Percentiles rank a stretch among this genome's conserved stretches.
Conservation (phyloP, 2,797 vertebrate genomes). For the Macrochelys suwanniensis region DNA sequence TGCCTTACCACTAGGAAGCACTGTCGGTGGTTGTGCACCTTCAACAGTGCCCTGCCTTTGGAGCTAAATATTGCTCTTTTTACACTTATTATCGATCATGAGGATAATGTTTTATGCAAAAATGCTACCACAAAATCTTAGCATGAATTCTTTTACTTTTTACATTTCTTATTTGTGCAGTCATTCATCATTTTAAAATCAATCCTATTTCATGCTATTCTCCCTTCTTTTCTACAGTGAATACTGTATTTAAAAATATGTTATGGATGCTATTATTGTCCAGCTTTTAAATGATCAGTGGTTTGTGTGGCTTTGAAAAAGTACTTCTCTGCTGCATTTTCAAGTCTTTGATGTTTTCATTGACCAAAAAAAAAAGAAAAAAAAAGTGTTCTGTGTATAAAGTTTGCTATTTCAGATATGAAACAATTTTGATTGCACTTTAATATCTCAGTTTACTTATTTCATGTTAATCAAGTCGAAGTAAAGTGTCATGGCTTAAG, state of each 20-base stretch:
- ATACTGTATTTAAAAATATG: neutral
- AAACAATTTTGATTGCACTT: neutral
- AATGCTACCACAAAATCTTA: neutral
- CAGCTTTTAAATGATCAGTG: neutral
- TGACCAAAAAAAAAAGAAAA: neutral
- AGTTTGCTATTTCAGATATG: neutral
- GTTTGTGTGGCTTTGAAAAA: constrained; percentile 9
- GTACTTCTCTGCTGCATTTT: neutral
- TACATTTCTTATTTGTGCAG: neutral
- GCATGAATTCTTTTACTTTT: neutral
- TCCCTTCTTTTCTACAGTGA: neutral
- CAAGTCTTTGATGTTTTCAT: neutral
- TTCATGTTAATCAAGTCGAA: neutral
- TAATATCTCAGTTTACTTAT: neutral
- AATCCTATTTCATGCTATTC: neutral
- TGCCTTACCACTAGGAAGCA: too few relatives aligned
- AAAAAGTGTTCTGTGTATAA: neutral
- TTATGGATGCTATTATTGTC: neutral
- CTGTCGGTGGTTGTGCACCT: too few relatives aligned
- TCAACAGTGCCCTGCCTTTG: too few relatives aligned
- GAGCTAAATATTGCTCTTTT: neutral
- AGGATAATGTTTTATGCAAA: neutral
- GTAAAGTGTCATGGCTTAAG: neutral
- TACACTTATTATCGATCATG: neutral
- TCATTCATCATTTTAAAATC: neutral